phyloP scores from a whole-genome alignment of 2,888 invertebrate genomes.

The Dicroscelio sp. region DNA sequence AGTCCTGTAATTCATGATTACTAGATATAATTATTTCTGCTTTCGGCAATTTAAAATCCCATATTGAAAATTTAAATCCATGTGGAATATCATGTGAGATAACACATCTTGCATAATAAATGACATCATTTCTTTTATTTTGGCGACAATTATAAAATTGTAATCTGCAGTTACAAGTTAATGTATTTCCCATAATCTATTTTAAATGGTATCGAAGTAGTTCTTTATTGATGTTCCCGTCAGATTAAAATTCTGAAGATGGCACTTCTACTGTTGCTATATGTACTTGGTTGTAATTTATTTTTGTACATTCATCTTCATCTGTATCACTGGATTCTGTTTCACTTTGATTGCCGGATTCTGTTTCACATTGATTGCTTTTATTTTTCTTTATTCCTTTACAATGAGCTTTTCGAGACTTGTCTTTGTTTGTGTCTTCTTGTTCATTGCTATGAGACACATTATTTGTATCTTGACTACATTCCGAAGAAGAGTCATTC shows the following conservation, averaged over 20 bases:
- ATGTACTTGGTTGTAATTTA: no score
- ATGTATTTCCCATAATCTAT: background rate
- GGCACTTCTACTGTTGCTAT: background rate
- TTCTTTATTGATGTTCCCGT: background rate
- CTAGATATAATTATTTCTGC: background rate
- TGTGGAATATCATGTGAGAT: background rate
- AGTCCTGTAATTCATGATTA: background rate
- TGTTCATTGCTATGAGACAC: no score
- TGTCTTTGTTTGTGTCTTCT: no score
- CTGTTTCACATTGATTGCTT: no score
- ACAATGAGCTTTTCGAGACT: no score
- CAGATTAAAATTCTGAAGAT: background rate
- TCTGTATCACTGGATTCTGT: no score
- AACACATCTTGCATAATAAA: constrained; percentile 15
- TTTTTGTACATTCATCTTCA: no score
- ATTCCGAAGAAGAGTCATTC: no score
- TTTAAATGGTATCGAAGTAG: background rate
- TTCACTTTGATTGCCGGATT: no score
- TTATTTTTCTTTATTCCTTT: no score
- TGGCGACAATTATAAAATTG: constrained; percentile 15
- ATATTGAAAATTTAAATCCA: constrained; percentile 31
- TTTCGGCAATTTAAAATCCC: background rate
- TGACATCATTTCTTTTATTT: background rate
- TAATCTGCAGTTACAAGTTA: background rate
- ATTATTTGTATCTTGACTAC: no score